Percentiles rank a stretch among this genome's conserved stretches.
Evolutionary conservation across 1,140 invertebrate genomes (phyloP).

Genomic region (Arctopsyche grandis): DNA sequence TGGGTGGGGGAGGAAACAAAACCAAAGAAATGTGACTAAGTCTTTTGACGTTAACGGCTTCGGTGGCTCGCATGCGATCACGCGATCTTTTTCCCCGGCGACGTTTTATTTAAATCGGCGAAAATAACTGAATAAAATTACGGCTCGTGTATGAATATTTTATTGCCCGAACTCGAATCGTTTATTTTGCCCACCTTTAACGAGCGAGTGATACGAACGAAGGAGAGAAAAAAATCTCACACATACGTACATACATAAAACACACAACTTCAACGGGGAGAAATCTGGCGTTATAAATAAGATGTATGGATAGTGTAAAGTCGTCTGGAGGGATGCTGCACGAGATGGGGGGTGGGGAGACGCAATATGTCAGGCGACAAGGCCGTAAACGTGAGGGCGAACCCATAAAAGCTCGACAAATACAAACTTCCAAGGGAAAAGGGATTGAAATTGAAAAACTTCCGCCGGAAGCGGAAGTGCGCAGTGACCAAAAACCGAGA

Average conservation of each 20-base stretch:
- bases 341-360: not conserved
- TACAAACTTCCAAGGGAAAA: slow-evolving; percentile 9
- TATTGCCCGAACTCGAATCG: not conserved
- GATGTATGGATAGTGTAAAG: not conserved
- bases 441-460: slow-evolving; percentile 16
- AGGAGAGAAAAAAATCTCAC: not conserved
- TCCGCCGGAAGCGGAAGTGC: not conserved
- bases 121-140: slow-evolving; percentile 34
- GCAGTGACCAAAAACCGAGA: not conserved
- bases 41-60: slow-evolving; percentile 35
- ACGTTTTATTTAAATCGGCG: slow-evolving; percentile 20
- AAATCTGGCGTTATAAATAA: not conserved
- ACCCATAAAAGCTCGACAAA: slow-evolving; percentile 18
- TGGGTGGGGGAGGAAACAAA: not conserved
- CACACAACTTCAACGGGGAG: not conserved
- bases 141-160: slow-evolving; percentile 17
- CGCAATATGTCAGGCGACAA: slow-evolving; percentile 11
- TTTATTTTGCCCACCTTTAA: not conserved
- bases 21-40: slow-evolving; percentile 35
- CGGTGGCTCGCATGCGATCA: slow-evolving; percentile 22
- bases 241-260: too few relatives aligned
- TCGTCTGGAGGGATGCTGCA: not conserved
- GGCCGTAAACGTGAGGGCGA: slow-evolving; percentile 13
- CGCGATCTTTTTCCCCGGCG: not conserved
- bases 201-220: not conserved